These are phyloP conservation scores for Conistra vaccinii DNA, from an alignment of 2,888 invertebrate genomes.

Conservation along the genomic window DNA sequence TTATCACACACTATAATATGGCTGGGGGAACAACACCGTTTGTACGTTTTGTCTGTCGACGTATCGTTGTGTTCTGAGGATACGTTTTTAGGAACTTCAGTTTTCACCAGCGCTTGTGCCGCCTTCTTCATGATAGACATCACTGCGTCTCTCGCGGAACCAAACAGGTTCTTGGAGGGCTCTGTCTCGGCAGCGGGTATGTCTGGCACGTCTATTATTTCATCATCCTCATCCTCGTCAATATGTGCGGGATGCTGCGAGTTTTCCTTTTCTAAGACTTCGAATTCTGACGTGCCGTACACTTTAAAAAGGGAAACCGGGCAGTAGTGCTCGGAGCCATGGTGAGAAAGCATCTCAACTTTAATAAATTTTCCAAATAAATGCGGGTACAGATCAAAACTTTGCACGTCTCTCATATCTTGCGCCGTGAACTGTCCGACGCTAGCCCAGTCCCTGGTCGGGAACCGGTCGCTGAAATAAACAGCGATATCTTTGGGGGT, in stretches of 20 bases:
- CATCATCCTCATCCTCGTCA: slow-evolving; percentile 93
- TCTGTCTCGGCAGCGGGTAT: slow-evolving; percentile 86
- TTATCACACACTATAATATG: slow-evolving; percentile 94
- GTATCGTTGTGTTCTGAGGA: slow-evolving; percentile 88
- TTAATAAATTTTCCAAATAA: slow-evolving; percentile 97
- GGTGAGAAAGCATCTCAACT: slow-evolving; percentile 97
- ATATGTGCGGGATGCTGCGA: slow-evolving; percentile 92
- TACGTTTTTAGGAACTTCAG: slow-evolving; percentile 92
- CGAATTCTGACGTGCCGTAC: slow-evolving; percentile 98
- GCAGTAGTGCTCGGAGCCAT: slow-evolving; percentile 99
- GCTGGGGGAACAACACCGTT: slow-evolving; percentile 93
- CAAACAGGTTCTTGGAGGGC: slow-evolving; percentile 94
- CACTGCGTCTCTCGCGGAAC: slow-evolving; percentile 97
- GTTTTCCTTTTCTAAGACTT: slow-evolving; percentile 96
- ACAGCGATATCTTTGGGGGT: slow-evolving; percentile 98
- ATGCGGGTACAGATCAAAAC: slow-evolving; percentile 95
- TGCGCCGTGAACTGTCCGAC: slow-evolving; percentile 97
- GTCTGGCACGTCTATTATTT: slow-evolving; percentile 91
- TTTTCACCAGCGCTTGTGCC: slow-evolving; percentile 95
- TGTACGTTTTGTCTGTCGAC: slow-evolving; percentile 82
- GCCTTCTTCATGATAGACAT: slow-evolving; percentile 98
- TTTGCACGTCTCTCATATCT: slow-evolving; percentile 96
- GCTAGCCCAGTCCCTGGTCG: slow-evolving; percentile 97
- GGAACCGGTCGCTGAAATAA: slow-evolving; percentile 96
- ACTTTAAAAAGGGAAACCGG: slow-evolving; percentile 98